These are phyloP conservation scores for Prinia subflava DNA, from an alignment of 2,113 vertebrate genomes.

Conservation along the genomic window DNA sequence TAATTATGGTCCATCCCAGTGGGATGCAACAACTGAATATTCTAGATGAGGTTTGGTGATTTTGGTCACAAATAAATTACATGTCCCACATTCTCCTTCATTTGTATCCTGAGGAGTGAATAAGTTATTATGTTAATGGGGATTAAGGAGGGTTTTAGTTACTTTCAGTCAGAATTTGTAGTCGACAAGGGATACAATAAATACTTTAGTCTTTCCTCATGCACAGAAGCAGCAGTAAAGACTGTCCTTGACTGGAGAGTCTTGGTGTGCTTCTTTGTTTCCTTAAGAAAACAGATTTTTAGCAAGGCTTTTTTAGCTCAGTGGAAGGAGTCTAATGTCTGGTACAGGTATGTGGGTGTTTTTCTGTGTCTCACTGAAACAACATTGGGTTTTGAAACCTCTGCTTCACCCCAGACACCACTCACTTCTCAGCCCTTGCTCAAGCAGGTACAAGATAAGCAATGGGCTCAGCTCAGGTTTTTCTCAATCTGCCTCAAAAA, in stretches of 20 bases:
- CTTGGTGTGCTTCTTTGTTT: background rate
- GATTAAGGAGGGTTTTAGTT: background rate
- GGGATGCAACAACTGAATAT: background rate
- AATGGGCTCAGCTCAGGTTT: background rate
- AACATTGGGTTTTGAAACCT: background rate
- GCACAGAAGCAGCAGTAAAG: background rate
- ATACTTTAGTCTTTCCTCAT: background rate
- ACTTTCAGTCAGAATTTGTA: background rate
- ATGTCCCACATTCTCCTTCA: background rate
- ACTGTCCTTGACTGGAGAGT: background rate
- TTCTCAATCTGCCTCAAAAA: background rate
- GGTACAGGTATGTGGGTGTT: background rate
- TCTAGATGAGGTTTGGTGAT: background rate
- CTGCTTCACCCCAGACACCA: background rate
- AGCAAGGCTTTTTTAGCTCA: background rate
- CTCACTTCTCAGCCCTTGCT: background rate
- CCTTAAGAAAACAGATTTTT: background rate
- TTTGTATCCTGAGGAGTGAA: background rate
- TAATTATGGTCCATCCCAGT: background rate
- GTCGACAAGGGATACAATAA: background rate
- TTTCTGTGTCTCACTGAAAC: background rate
- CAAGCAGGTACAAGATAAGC: background rate
- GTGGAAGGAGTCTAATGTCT: background rate
- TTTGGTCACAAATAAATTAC: background rate
- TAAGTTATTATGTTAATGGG: background rate